Conservation (phyloP, 2,113 vertebrate genomes). For the Aptenodytes forsteri region DNA sequence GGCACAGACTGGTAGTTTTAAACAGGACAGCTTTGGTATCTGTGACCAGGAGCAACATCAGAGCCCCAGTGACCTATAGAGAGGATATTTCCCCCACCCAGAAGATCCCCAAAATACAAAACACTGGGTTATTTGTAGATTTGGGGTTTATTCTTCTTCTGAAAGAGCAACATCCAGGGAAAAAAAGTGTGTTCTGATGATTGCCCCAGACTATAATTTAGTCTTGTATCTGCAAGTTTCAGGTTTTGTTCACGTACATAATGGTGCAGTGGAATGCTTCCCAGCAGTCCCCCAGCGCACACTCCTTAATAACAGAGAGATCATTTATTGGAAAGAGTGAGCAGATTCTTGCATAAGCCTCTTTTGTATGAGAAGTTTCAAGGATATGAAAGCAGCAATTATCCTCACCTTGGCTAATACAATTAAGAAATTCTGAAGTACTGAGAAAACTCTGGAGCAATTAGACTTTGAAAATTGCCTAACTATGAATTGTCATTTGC, state of each 20-base stretch:
- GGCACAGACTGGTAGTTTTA: neutral
- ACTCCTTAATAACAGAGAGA: constrained; percentile 64
- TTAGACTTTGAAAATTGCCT: constrained; percentile 56
- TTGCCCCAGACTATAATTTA: constrained; percentile 59
- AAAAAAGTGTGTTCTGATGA: neutral
- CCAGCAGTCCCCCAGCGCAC: constrained; percentile 26
- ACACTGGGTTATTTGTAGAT: neutral
- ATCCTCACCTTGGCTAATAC: constrained; percentile 62
- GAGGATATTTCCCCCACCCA: neutral
- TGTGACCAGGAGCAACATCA: neutral
- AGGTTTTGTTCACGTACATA: constrained; percentile 59
- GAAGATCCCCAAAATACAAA: neutral
- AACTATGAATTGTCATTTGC: constrained; percentile 31
- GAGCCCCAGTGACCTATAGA: neutral
- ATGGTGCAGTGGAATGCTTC: constrained; percentile 54
- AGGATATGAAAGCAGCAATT: constrained; percentile 64
- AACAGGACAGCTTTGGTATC: neutral
- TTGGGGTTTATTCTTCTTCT: neutral
- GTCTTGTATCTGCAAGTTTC: constrained; percentile 46
- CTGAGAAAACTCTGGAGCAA: constrained; percentile 30
- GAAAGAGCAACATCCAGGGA: neutral
- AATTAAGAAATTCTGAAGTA: constrained; percentile 61
- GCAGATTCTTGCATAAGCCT: constrained; percentile 60
- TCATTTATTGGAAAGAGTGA: constrained; percentile 56
- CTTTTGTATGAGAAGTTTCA: constrained; percentile 58